Conservation (phyloP, 1,140 invertebrate species). For the Drosophila orena region DNA sequence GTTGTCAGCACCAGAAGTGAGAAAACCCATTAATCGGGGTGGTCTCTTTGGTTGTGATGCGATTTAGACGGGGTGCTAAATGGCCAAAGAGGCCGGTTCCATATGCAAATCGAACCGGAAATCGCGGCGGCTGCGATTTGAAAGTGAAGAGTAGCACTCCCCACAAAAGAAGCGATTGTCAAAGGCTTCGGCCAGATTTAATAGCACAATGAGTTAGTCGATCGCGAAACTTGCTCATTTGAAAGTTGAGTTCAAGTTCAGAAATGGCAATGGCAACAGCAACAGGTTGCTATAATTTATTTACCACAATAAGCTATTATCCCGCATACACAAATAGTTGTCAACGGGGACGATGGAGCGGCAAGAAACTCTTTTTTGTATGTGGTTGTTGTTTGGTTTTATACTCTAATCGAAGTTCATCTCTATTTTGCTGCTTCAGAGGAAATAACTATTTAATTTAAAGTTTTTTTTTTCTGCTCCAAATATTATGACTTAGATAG, state of each 20-base stretch:
- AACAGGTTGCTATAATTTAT: constrained; percentile 45
- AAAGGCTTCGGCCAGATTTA: constrained; percentile 28
- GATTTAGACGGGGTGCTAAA: constrained; percentile 34
- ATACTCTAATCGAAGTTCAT: constrained; percentile 12
- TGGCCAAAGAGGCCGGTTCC: constrained; percentile 5
- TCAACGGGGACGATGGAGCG: constrained; percentile 24
- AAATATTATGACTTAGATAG: no score
- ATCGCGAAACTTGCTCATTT: constrained; percentile 66
- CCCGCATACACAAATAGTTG: constrained; percentile 54
- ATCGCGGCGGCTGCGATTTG: constrained; percentile 45
- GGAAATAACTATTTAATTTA: background rate
- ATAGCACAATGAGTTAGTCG: constrained; percentile 30
- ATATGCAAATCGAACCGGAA: constrained; percentile 72
- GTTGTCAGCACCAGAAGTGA: constrained; percentile 58
- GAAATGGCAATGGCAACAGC: constrained; percentile 32
- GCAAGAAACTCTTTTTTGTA: constrained; percentile 3
- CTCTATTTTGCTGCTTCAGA: background rate
- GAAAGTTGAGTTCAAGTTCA: constrained; percentile 62
- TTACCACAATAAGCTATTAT: constrained; percentile 50
- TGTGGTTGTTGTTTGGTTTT: no score
- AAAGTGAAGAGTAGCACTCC: constrained; percentile 51
- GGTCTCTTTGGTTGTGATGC: constrained; percentile 23
- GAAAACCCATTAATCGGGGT: constrained; percentile 61
- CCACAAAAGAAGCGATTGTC: constrained; percentile 33
- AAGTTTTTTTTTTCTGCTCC: no score